These are phyloP conservation scores for Andrena haemorrhoa DNA, from an alignment of 2,888 invertebrate species.

Conservation along the genomic window DNA sequence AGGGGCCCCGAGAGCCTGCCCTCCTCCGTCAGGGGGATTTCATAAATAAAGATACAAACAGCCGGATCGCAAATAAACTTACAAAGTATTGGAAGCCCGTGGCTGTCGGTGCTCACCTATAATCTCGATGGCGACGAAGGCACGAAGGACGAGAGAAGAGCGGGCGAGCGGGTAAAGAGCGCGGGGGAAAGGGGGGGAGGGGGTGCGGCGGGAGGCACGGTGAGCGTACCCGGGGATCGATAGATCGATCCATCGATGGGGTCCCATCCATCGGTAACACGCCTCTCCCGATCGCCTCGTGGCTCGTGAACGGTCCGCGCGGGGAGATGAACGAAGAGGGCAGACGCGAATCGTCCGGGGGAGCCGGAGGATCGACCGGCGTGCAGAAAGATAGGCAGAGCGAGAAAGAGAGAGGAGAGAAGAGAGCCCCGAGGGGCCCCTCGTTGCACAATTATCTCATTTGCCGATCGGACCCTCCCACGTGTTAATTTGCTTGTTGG, in stretches of 20 bases:
- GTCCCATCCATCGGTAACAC: slow-evolving; percentile 75
- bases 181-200: slow-evolving; percentile 4
- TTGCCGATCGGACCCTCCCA: slow-evolving; percentile 84
- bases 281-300: slow-evolving; percentile 74
- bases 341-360: slow-evolving; percentile 25
- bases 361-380: slow-evolving; percentile 37
- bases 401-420: slow-evolving; percentile 15
- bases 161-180: slow-evolving; percentile 38
- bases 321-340: slow-evolving; percentile 50
- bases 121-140: slow-evolving; percentile 66
- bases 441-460: slow-evolving; percentile 82
- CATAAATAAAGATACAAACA: slow-evolving; percentile 65
- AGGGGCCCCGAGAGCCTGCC: no score
- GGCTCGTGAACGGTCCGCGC: slow-evolving; percentile 63
- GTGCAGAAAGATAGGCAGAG: slow-evolving; percentile 30
- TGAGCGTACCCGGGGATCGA: slow-evolving; percentile 57
- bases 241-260: slow-evolving; percentile 73
- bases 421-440: slow-evolving; percentile 63
- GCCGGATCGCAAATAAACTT: slow-evolving; percentile 62
- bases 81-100: slow-evolving; percentile 65
- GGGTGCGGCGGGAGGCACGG: background rate
- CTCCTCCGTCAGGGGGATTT: slow-evolving; percentile 34
- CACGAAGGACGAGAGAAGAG: slow-evolving; percentile 41
- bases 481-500: slow-evolving; percentile 84
- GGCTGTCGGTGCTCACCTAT: slow-evolving; percentile 60